Percentiles rank a stretch among this genome's conserved stretches.
Evolutionary conservation across 1,140 invertebrate genomes (phyloP).

Genomic region (Delia radicum): DNA sequence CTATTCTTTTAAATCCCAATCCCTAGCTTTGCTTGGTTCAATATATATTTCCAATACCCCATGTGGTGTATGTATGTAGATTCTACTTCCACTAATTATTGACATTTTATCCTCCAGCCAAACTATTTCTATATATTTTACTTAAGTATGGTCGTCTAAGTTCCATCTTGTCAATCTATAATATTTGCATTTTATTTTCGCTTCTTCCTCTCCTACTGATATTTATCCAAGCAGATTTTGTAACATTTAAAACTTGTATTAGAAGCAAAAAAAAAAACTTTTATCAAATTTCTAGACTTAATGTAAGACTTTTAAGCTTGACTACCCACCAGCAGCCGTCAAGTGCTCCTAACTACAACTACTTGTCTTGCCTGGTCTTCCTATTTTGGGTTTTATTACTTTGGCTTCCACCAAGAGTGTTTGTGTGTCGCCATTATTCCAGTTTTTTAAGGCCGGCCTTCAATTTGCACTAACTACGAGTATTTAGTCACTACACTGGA

Average conservation of each 20-base stretch:
- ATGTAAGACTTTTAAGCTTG: not conserved
- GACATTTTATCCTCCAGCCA: not conserved
- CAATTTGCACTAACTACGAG: not conserved
- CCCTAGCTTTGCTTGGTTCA: too few species aligned
- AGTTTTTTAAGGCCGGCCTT: constrained; percentile 3
- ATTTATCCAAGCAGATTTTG: not conserved
- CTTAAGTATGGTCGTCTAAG: not conserved
- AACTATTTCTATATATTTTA: not conserved
- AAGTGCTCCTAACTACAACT: not conserved
- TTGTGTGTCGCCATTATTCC: not conserved
- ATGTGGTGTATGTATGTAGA: not conserved
- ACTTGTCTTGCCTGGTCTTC: not conserved
- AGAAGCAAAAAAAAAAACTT: not conserved
- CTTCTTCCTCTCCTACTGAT: not conserved
- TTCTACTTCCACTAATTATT: not conserved
- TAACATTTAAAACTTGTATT: not conserved
- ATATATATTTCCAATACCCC: too few species aligned
- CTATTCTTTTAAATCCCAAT: too few species aligned
- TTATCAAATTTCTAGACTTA: too few species aligned
- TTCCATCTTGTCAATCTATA: not conserved
- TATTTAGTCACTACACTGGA: too few species aligned
- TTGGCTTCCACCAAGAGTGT: not conserved
- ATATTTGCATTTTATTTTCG: not conserved
- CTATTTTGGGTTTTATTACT: not conserved
- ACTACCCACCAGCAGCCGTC: not conserved